phyloP scores from a whole-genome alignment of 2,888 invertebrate genomes.

The Agonopterix heracliana region DNA sequence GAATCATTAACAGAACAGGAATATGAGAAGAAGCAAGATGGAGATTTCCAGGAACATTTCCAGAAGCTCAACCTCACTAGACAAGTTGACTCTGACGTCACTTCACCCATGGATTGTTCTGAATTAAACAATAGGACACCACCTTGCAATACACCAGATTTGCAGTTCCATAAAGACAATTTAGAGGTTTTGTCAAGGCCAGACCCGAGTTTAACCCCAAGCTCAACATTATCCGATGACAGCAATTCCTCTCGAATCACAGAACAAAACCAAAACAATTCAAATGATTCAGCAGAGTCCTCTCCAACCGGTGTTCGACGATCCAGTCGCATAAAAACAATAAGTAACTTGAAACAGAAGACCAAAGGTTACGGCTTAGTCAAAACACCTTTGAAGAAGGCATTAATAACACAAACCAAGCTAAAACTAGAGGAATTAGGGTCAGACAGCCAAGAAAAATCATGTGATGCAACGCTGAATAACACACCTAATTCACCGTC shows the following conservation, averaged over 20 bases:
- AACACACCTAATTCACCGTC: slow-evolving; percentile 56
- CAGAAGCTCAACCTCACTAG: slow-evolving; percentile 48
- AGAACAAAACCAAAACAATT: slow-evolving; percentile 50
- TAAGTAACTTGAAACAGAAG: slow-evolving; percentile 80
- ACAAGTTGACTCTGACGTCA: slow-evolving; percentile 23
- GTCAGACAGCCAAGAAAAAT: slow-evolving; percentile 70
- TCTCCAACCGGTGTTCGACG: slow-evolving; percentile 79
- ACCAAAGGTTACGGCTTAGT: slow-evolving; percentile 81
- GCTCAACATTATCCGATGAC: slow-evolving; percentile 64
- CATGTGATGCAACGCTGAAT: slow-evolving; percentile 32
- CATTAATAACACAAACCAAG: slow-evolving; percentile 68
- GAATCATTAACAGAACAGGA: slow-evolving; percentile 16
- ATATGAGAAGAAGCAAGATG: slow-evolving; percentile 28
- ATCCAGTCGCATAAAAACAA: slow-evolving; percentile 85
- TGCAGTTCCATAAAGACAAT: slow-evolving; percentile 35
- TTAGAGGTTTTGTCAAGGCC: slow-evolving; percentile 44
- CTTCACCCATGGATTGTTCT: slow-evolving; percentile 42
- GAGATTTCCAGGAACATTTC: slow-evolving; percentile 59
- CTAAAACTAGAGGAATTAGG: slow-evolving; percentile 76
- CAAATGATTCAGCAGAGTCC: slow-evolving; percentile 67
- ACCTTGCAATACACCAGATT: slow-evolving; percentile 44
- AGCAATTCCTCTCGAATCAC: slow-evolving; percentile 60
- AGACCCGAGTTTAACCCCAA: slow-evolving; percentile 64
- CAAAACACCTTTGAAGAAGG: slow-evolving; percentile 69
- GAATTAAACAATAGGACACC: slow-evolving; percentile 37